Conservation (phyloP, 2,113 vertebrate genomes). For the Pandion haliaetus region DNA sequence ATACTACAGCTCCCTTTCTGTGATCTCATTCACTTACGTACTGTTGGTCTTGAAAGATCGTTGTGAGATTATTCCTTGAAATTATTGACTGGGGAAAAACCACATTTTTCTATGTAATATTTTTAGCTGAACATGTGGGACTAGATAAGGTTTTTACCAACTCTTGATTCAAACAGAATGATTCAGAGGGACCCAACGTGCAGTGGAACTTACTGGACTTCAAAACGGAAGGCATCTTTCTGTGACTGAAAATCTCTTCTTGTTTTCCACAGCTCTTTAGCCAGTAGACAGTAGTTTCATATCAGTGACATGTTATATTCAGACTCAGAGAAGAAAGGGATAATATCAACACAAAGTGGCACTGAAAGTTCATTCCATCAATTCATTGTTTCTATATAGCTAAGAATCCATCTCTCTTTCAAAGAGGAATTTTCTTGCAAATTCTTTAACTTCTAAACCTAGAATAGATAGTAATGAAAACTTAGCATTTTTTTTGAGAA, state of each 20-base stretch:
- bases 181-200: not conserved
- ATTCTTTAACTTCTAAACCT: not conserved
- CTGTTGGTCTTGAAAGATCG: not conserved
- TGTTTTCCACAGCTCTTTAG: not conserved
- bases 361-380: not conserved
- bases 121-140: not conserved
- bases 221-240: not conserved
- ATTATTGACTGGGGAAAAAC: not conserved
- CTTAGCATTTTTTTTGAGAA: not conserved
- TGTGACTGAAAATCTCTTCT: not conserved
- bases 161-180: not conserved
- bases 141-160: not conserved
- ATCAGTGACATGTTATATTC: not conserved
- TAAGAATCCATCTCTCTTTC: not conserved
- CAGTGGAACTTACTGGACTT: not conserved
- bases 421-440: not conserved
- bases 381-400: not conserved
- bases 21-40: not conserved
- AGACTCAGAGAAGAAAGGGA: not conserved
- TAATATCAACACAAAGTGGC: not conserved
- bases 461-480: not conserved
- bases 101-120: not conserved
- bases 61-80: not conserved
- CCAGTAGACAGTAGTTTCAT: not conserved
- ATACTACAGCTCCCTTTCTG: not conserved